These are phyloP conservation scores for Esox niger DNA, from an alignment of 2,113 vertebrate genomes.

Conservation along the genomic window DNA sequence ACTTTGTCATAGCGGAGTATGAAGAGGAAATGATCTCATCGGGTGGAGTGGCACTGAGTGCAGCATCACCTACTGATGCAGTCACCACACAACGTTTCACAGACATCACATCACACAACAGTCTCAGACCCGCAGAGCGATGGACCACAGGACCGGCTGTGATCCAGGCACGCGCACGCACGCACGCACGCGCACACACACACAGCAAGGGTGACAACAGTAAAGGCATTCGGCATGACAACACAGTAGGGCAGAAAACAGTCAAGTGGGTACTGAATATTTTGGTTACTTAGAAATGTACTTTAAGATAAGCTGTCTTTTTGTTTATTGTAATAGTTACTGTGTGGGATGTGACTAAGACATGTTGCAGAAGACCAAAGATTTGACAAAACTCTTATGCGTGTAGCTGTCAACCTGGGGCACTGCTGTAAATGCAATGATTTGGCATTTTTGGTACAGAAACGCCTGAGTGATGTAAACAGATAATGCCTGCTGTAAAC, in stretches of 20 bases:
- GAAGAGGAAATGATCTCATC: too few relatives aligned
- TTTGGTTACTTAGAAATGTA: not conserved
- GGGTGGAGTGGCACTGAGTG: not conserved
- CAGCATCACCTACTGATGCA: not conserved
- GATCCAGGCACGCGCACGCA: slow-evolving; percentile 6
- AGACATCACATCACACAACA: not conserved
- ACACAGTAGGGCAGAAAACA: not conserved
- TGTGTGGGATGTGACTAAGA: slow-evolving; percentile 1
- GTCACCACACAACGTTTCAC: not conserved
- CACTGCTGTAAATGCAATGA: not conserved
- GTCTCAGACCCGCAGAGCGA: not conserved
- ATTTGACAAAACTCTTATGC: too few relatives aligned
- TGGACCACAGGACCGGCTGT: slow-evolving; percentile 50
- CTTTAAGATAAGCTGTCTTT: not conserved
- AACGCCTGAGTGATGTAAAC: not conserved
- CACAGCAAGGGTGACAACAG: not conserved
- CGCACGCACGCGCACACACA: too few relatives aligned
- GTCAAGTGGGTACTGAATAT: not conserved
- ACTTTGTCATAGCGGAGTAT: too few relatives aligned
- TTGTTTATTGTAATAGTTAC: not conserved
- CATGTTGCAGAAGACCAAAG: slow-evolving; percentile 10
- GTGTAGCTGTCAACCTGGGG: too few relatives aligned
- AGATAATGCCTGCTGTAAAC: not conserved
- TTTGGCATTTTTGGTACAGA: not conserved
- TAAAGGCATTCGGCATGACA: slow-evolving; percentile 1